A percentile compares a stretch with the other conserved stretches of the same genome.
phyloP scores from a whole-genome alignment of 1,140 invertebrate genomes.

The Andrena cerasifolii region DNA sequence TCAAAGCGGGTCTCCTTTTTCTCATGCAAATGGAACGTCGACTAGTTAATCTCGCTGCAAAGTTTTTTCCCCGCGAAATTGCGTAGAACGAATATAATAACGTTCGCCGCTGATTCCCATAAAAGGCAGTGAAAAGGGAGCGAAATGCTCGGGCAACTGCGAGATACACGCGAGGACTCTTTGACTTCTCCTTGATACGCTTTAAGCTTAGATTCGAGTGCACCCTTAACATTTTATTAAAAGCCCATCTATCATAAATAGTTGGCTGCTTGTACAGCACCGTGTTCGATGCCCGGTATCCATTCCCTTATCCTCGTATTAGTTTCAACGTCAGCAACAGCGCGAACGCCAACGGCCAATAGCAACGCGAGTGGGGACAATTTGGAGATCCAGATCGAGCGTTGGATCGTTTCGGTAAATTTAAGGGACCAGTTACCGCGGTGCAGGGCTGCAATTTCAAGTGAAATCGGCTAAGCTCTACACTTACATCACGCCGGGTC shows the following conservation, averaged over 20 bases:
- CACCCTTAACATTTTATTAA: no score
- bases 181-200: no score
- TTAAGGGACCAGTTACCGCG: constrained; percentile 3
- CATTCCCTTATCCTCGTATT: background rate
- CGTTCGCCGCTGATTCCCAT: background rate
- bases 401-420: constrained; percentile 21
- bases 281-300: no score
- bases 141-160: no score
- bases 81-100: constrained; percentile 1
- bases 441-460: constrained; percentile 15
- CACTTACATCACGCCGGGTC: constrained; percentile 7
- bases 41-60: constrained; percentile 16
- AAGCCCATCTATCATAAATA: no score
- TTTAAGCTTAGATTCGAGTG: no score
- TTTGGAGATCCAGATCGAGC: constrained; percentile 12
- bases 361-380: background rate
- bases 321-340: background rate
- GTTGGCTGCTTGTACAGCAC: no score
- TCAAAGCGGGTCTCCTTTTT: constrained; percentile 22
- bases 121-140: no score
- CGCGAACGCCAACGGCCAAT: background rate
- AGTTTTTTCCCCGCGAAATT: constrained; percentile 7
- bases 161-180: no score
- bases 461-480: constrained; percentile 31
- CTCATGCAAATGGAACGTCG: constrained; percentile 28